Evolutionary conservation across 2,888 invertebrate genomes (phyloP).

Genomic region (Troides aeacus): DNA sequence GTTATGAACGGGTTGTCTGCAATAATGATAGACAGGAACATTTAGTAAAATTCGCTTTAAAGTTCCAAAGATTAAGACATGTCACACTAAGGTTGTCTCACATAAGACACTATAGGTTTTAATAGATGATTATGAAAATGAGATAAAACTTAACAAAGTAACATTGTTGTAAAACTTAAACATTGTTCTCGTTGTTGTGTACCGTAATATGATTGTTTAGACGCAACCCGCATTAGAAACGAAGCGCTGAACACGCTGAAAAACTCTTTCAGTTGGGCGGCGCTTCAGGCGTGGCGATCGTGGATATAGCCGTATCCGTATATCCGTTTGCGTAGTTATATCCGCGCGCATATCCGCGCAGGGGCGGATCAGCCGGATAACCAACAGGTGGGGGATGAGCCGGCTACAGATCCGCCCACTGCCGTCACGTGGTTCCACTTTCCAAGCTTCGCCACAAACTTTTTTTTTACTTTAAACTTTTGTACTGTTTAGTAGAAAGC

Average conservation of each 20-base stretch:
- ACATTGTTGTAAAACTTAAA: background rate
- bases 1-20: too few species aligned
- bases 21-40: too few species aligned
- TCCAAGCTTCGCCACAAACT: conserved; percentile 27
- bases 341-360: conserved; percentile 53
- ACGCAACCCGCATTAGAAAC: background rate
- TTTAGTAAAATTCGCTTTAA: too few species aligned
- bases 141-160: background rate
- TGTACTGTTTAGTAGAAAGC: background rate
- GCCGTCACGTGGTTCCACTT: conserved; percentile 53
- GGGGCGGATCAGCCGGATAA: conserved; percentile 76
- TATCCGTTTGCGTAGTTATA: conserved; percentile 60
- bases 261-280: conserved; percentile 39
- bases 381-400: conserved; percentile 81
- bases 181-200: background rate
- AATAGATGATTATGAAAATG: too few species aligned
- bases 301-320: conserved; percentile 45
- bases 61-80: too few species aligned
- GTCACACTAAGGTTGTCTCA: too few species aligned
- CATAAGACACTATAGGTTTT: too few species aligned
- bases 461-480: conserved; percentile 9
- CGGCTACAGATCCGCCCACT: conserved; percentile 68
- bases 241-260: conserved; percentile 30
- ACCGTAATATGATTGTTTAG: background rate
- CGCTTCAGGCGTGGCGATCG: conserved; percentile 61